Conservation (phyloP, 2,888 invertebrate species). For the Subacronicta megacephala region DNA sequence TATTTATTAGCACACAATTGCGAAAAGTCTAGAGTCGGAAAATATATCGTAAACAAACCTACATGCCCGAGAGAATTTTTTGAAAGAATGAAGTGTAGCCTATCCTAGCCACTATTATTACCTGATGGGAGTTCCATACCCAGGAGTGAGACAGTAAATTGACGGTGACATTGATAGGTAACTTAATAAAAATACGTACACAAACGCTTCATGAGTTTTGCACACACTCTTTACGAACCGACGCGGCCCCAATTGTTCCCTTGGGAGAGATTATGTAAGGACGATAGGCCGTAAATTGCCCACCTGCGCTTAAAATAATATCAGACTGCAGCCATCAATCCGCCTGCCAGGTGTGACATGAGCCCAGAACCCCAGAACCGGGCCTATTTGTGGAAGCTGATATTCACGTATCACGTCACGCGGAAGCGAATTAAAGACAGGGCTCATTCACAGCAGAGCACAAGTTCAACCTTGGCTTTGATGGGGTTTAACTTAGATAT, state of each 20-base stretch:
- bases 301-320: slow-evolving; percentile 25
- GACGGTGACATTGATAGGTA: too few relatives aligned
- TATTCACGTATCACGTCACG: slow-evolving; percentile 25
- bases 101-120: too few relatives aligned
- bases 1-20: too few relatives aligned
- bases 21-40: too few relatives aligned
- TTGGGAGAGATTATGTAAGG: slow-evolving; percentile 1
- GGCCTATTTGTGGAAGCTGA: slow-evolving; percentile 15
- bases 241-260: slow-evolving; percentile 2
- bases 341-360: slow-evolving; percentile 1
- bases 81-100: too few relatives aligned
- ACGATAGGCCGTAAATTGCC: not conserved
- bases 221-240: not conserved
- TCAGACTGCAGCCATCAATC: slow-evolving; percentile 33
- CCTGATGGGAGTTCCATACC: too few relatives aligned
- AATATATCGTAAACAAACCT: too few relatives aligned
- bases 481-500: too few relatives aligned
- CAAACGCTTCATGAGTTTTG: slow-evolving; percentile 3
- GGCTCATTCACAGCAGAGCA: too few relatives aligned
- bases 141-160: too few relatives aligned
- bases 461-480: too few relatives aligned
- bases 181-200: not conserved
- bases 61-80: too few relatives aligned
- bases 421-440: not conserved
- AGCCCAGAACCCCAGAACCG: slow-evolving; percentile 6